Percentiles rank a stretch among this genome's conserved stretches.
phyloP scores from a whole-genome alignment of 1,140 invertebrate species.

The Holcopasites calliopsidis region DNA sequence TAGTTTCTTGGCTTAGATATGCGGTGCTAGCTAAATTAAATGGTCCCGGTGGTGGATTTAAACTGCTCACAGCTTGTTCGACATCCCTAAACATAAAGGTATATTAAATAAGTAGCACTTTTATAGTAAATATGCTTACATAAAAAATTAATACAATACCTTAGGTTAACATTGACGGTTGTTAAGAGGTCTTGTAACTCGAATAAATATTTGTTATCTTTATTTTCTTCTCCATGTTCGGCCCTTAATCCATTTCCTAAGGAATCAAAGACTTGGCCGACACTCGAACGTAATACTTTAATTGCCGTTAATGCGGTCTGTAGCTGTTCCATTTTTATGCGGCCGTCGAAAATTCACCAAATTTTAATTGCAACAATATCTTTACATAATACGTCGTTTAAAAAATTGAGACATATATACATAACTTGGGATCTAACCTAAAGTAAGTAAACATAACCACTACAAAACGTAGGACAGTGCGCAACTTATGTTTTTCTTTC shows the following conservation, averaged over 20 bases:
- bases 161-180: conserved; percentile 87
- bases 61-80: conserved; percentile 85
- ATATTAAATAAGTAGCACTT: background rate
- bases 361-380: background rate
- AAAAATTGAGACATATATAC: too few relatives aligned
- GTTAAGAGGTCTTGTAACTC: conserved; percentile 89
- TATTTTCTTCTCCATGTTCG: conserved; percentile 88
- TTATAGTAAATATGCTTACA: background rate
- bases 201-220: conserved; percentile 88
- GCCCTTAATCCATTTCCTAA: conserved; percentile 87
- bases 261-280: conserved; percentile 90
- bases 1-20: conserved; percentile 91
- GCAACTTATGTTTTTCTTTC: too few relatives aligned
- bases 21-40: conserved; percentile 91
- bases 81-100: conserved; percentile 83
- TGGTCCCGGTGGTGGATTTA: conserved; percentile 87
- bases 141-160: conserved; percentile 74
- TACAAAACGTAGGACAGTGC: too few relatives aligned
- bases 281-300: conserved; percentile 88
- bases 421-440: too few relatives aligned
- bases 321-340: conserved; percentile 83
- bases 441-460: too few relatives aligned
- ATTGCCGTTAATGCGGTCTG: conserved; percentile 87
- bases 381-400: background rate
- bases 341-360: background rate